A percentile compares a stretch with the other conserved stretches of the same genome.
These are phyloP conservation scores for Oceanodroma tethys DNA, from an alignment of 2,113 vertebrate genomes.

Conservation along the genomic window DNA sequence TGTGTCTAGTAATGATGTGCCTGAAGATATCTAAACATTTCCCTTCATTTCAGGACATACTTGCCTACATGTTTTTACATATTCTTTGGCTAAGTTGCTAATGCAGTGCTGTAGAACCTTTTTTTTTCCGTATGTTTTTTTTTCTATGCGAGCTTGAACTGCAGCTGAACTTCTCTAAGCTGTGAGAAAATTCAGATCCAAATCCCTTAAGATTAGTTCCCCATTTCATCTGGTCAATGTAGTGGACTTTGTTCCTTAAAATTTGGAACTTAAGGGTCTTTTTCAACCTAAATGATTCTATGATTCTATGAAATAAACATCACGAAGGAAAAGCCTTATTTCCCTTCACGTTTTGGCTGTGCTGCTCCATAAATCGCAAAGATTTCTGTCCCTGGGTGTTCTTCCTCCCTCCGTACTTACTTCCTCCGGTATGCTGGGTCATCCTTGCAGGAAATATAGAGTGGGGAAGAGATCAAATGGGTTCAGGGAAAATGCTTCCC, in stretches of 20 bases:
- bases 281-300: not conserved
- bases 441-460: conserved; percentile 15
- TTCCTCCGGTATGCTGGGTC: not conserved
- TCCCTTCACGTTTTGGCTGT: not conserved
- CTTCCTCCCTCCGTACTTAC: not conserved
- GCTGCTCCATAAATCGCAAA: not conserved
- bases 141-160: not conserved
- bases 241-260: not conserved
- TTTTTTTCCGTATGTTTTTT: not conserved
- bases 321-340: not conserved
- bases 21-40: conserved; percentile 7
- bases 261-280: not conserved
- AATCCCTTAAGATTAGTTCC: not conserved
- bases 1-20: not conserved
- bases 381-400: not conserved
- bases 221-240: not conserved
- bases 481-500: not conserved
- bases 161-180: conserved; percentile 9
- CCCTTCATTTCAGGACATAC: not conserved
- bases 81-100: not conserved
- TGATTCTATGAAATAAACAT: not conserved
- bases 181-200: not conserved
- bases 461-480: not conserved
- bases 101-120: not conserved
- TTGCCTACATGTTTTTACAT: conserved; percentile 23